A percentile compares a stretch with the other conserved stretches of the same genome.
These are phyloP conservation scores for Erebia aethiops DNA, from an alignment of 2,888 invertebrate genomes.

Conservation along the genomic window DNA sequence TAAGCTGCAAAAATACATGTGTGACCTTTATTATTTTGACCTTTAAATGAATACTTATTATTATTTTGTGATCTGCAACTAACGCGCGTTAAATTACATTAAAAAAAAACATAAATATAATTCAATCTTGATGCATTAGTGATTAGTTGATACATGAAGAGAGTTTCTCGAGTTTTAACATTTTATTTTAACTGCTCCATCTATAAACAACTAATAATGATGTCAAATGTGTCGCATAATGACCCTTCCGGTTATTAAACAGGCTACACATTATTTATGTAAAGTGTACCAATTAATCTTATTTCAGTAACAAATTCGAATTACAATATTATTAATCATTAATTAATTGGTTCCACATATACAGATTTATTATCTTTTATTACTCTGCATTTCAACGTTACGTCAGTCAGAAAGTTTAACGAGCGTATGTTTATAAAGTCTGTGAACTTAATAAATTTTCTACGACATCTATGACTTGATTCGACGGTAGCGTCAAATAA, in stretches of 20 bases:
- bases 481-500: slow-evolving; percentile 48
- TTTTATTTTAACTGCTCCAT: background rate
- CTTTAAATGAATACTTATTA: no score
- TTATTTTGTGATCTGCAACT: no score
- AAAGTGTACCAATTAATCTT: slow-evolving; percentile 9
- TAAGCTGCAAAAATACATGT: no score
- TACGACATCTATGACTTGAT: slow-evolving; percentile 44
- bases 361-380: slow-evolving; percentile 38
- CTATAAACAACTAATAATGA: background rate
- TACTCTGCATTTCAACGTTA: slow-evolving; percentile 39
- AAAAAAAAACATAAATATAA: no score
- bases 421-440: slow-evolving; percentile 48
- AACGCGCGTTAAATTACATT: no score
- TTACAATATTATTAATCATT: slow-evolving; percentile 15
- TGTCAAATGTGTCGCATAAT: background rate
- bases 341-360: slow-evolving; percentile 24
- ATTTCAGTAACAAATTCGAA: background rate
- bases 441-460: slow-evolving; percentile 65
- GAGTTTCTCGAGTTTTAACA: background rate
- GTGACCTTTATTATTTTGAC: no score
- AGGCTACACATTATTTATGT: background rate
- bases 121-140: no score
- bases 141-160: no score
- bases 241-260: no score
- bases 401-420: slow-evolving; percentile 53